phyloP scores from a whole-genome alignment of 2,797 vertebrate species.

The Hemibagrus guttatus region DNA sequence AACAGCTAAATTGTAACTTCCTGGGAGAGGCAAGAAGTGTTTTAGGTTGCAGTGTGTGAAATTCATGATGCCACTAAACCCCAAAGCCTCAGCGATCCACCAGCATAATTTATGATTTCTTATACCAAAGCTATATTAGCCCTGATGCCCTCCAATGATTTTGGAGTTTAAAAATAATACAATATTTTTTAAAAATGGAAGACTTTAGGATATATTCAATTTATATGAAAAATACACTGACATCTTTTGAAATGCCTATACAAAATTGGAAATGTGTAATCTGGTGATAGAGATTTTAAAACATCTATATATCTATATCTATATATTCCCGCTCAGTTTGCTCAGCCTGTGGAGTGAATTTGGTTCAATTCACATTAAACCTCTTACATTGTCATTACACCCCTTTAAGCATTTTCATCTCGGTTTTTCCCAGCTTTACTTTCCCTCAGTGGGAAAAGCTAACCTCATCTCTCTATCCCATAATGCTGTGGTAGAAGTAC shows the following conservation, averaged over 20 bases:
- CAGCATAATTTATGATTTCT: not conserved
- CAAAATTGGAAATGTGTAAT: not conserved
- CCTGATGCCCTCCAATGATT: not conserved
- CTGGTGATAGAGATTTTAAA: not conserved
- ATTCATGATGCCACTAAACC: not conserved
- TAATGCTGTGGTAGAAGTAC: constrained; percentile 70
- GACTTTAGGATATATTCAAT: too few relatives aligned
- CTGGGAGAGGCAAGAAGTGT: not conserved
- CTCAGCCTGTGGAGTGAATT: constrained; percentile 5
- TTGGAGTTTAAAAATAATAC: not conserved
- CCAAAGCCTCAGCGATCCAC: not conserved
- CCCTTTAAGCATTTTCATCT: constrained; percentile 50
- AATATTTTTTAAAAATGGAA: not conserved
- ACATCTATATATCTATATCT: too few relatives aligned
- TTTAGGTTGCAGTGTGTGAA: not conserved
- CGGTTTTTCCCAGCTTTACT: constrained; percentile 48
- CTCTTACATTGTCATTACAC: constrained; percentile 49
- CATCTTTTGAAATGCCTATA: not conserved
- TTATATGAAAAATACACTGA: too few relatives aligned
- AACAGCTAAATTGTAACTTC: not conserved
- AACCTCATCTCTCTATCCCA: constrained; percentile 66
- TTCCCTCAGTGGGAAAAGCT: constrained; percentile 45
- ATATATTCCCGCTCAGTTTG: not conserved
- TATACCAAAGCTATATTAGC: not conserved
- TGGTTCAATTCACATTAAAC: constrained; percentile 42